These are phyloP conservation scores for Coreoperca whiteheadi DNA, from an alignment of 2,113 vertebrate genomes.

Conservation along the genomic window DNA sequence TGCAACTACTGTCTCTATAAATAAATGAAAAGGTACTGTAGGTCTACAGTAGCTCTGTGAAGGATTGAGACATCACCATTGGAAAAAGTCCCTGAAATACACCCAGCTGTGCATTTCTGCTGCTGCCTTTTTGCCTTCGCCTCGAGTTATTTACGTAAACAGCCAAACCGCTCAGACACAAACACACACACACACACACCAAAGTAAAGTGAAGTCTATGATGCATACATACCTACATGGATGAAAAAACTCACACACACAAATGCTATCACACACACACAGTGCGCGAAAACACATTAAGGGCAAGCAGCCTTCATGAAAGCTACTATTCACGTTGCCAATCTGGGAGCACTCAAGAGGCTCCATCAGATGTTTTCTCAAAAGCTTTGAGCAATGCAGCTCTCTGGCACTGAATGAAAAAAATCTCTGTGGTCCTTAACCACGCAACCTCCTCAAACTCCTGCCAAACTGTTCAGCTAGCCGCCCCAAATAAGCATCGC, in stretches of 20 bases:
- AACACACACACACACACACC: constrained; percentile 20
- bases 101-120: constrained; percentile 63
- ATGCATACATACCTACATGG: constrained; percentile 48
- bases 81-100: constrained; percentile 57
- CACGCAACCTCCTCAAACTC: constrained; percentile 47
- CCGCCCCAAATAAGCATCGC: constrained; percentile 49
- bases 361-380: constrained; percentile 80
- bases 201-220: constrained; percentile 24
- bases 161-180: constrained; percentile 35
- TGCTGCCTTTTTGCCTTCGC: constrained; percentile 47
- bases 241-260: constrained; percentile 32
- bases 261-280: neutral
- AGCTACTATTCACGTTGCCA: constrained; percentile 78
- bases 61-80: constrained; percentile 58
- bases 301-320: constrained; percentile 68
- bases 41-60: constrained; percentile 43
- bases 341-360: constrained; percentile 78
- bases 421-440: constrained; percentile 68
- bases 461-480: constrained; percentile 49
- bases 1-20: constrained; percentile 51
- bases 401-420: constrained; percentile 71
- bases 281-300: constrained; percentile 68
- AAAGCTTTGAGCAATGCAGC: constrained; percentile 66
- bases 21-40: constrained; percentile 60
- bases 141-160: constrained; percentile 71